Base-by-base conservation (phyloP, 2,797 vertebrate genomes). In the Lates japonicus region DNA sequence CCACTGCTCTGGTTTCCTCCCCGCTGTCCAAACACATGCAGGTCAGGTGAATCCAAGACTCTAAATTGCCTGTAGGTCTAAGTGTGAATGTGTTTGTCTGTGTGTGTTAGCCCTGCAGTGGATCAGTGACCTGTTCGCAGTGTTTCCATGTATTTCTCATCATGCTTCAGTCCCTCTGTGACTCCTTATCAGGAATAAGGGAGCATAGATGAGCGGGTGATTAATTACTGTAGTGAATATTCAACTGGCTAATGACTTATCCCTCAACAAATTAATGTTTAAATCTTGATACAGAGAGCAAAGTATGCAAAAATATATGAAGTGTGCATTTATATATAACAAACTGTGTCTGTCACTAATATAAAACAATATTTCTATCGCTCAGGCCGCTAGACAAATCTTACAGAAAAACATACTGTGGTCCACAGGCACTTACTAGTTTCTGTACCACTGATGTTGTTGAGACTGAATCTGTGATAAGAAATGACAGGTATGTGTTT, bases 11-110 rank as follows among this genome's bases (percentile, higher is more conserved):
- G 46, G 54, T 70, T 74, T 74, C 16, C 12, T 41, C 55, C 71
- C 51, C 4, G 0, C 60, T 39, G 63, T 70, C 51, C 31, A 62
- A 81, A 77, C 67, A 31, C 44, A 55, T 51, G 62, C 39, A 67
- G 69, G 57, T 69, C 65, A 74, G 65, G 29, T 51, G 52, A 65
- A 76, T 39, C 33, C 12, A 16, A 74, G 20, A 42, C 35, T 64
- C 20, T n/a, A 29, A 62, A 62, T 57, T 39, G 25, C 39, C 3
- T 6, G 10, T 52, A 22, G 41, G 39, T 74, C 60, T 63, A 39
- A 14, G 51, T 52, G 37, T 51, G 46, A 58, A 60, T 37, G 46
- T 71, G 65, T 74, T 49, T 63, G 52, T 75, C 10, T 17, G 2
- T 16, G 22, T 16, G 22, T 61, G 48, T 76, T 33, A 1, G 25